Conservation (phyloP, 2,113 vertebrate species). For the Serinus canaria region DNA sequence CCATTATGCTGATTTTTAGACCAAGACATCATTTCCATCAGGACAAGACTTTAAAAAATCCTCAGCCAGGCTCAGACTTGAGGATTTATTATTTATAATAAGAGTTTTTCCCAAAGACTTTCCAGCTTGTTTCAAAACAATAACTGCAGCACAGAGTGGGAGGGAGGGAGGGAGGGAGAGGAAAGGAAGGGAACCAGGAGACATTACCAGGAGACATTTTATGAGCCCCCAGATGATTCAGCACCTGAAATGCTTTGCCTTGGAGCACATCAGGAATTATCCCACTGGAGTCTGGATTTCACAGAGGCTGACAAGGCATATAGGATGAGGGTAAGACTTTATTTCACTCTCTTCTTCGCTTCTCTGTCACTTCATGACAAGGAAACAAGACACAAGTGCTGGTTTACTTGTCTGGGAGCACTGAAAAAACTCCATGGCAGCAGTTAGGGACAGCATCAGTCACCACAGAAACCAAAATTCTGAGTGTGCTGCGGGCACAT, state of each 20-base stretch:
- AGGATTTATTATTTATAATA: not conserved
- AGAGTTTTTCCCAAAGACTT: not conserved
- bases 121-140: not conserved
- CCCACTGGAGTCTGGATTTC: not conserved
- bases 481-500: accelerated
- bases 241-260: not conserved
- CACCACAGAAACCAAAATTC: not conserved
- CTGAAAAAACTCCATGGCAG: not conserved
- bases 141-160: accelerated
- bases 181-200: not conserved
- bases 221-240: not conserved
- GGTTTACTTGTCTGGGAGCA: slow-evolving; percentile 22
- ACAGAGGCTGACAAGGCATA: not conserved
- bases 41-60: not conserved
- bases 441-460: not conserved
- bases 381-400: not conserved
- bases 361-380: not conserved
- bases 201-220: not conserved
- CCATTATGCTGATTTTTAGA: not conserved
- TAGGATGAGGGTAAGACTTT: not conserved
- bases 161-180: not conserved
- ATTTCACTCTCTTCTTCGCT: not conserved
- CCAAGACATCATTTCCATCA: not conserved
- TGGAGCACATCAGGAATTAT: not conserved
- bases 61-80: not conserved